Evolutionary conservation across 2,888 invertebrate species (phyloP).

Genomic region (Amphipyra tragopoginis): DNA sequence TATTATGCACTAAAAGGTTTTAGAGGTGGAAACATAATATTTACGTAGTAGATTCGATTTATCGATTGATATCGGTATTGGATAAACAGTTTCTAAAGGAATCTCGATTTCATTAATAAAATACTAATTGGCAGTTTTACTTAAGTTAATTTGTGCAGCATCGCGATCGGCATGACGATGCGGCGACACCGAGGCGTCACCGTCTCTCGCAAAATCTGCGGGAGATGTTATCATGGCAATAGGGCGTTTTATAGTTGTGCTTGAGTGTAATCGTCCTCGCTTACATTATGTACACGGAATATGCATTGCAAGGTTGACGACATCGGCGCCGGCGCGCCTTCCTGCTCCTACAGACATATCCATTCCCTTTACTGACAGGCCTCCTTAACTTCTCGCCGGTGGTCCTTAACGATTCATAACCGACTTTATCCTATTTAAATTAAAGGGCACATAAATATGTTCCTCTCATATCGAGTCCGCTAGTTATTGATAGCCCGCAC

Average conservation of each 20-base stretch:
- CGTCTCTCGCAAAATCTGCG: constrained; percentile 48
- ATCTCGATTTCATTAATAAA: constrained; percentile 54
- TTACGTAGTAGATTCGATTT: constrained; percentile 32
- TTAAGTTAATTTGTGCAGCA: constrained; percentile 41
- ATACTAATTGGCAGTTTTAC: constrained; percentile 54
- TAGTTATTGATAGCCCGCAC: constrained; percentile 53
- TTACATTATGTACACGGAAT: constrained; percentile 62
- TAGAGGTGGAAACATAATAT: constrained; percentile 25
- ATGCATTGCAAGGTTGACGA: constrained; percentile 73
- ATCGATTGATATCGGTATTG: constrained; percentile 37
- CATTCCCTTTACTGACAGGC: constrained; percentile 59
- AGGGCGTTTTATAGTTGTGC: constrained; percentile 57
- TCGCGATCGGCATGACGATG: constrained; percentile 30
- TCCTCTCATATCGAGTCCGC: constrained; percentile 40
- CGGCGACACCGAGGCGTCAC: constrained; percentile 54
- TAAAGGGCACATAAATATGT: constrained; percentile 55
- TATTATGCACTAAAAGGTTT: constrained; percentile 26
- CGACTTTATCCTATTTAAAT: constrained; percentile 56
- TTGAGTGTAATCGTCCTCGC: constrained; percentile 60
- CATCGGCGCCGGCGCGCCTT: constrained; percentile 69
- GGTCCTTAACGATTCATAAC: constrained; percentile 58
- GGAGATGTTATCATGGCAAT: constrained; percentile 60
- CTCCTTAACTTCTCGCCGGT: constrained; percentile 59
- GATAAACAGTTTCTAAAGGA: constrained; percentile 27
- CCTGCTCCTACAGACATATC: constrained; percentile 66